A percentile compares a stretch with the other conserved stretches of the same genome.
phyloP scores from a whole-genome alignment of 2,888 invertebrate species.

The Axea sp. region DNA sequence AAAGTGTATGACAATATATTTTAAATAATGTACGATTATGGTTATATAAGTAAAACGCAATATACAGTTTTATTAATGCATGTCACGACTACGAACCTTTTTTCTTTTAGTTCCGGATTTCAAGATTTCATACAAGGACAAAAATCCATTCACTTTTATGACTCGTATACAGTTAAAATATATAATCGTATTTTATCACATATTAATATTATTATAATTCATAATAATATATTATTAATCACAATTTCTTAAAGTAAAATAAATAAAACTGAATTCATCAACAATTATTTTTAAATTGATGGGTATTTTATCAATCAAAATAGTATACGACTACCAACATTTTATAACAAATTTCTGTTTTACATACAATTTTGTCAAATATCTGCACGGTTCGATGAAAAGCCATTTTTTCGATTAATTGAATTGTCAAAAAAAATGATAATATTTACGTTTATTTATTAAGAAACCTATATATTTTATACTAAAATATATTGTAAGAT shows the following conservation, averaged over 20 bases:
- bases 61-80: not conserved
- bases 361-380: too few species aligned
- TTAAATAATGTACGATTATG: not conserved
- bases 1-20: too few species aligned
- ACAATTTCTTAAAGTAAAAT: constrained; percentile 2
- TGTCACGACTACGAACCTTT: constrained; percentile 46
- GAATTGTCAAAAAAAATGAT: too few species aligned
- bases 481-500: constrained; percentile 37
- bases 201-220: constrained; percentile 14
- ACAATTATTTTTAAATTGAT: not conserved
- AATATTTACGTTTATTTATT: too few species aligned
- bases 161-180: constrained; percentile 18
- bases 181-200: constrained; percentile 33
- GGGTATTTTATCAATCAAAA: constrained; percentile 2
- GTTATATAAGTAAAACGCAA: not conserved
- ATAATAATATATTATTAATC: constrained; percentile 18
- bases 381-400: too few species aligned
- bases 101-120: constrained; percentile 48
- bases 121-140: constrained; percentile 41
- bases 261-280: too few species aligned
- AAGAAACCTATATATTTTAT: too few species aligned
- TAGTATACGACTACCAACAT: too few species aligned
- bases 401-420: too few species aligned
- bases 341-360: too few species aligned
- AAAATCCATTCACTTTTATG: constrained; percentile 27